Base-by-base conservation (phyloP, 2,797 vertebrate species). In the Gymnodraco acuticeps region DNA sequence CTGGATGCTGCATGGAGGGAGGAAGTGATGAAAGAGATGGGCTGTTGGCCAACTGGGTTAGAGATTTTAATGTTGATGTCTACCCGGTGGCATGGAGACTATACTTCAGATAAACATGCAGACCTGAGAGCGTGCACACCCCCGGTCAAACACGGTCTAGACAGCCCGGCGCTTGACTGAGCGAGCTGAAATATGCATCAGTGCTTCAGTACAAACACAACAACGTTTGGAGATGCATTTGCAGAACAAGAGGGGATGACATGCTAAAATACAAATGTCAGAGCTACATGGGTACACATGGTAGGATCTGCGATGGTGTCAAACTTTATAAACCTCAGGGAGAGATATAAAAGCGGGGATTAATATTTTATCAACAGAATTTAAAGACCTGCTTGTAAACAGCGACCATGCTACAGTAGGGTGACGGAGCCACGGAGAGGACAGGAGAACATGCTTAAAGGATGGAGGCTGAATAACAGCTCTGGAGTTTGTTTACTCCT, bases 41-140 rank as follows among this genome's bases (percentile, higher is more conserved):
- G 84, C 75, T 75, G 50, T 55, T 51, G 70, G 82, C 89, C 91
- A 92, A 89, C 73, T 89, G 80, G 89, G 88, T 87, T 84, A 75
- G 53, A 87, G 89, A 86, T 89, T 87, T 84, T 81, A 17, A 59
- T 93, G 85, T 83, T 87, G 87, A 88, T 87, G 87, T 87, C 82
- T 85, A 86, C 80, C 78, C 45, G 50, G 86, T 73, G 85, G 70
- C 81, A 66, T 84, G 14, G 81, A 83, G 82, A 88, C 79, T 69
- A 48, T 23, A 27, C 65, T 69, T 68, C 77, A 66, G 73, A 82
- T 73, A 81, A 81, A 91, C 82, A 87, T 75, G 80, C 67, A 70
- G 67, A 74, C 68, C 69, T 68, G 73, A 64, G 71, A 82, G 79
- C 38, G 17, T 13, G 19, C 64, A 61, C 83, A 70, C 73, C 27